phyloP scores from a whole-genome alignment of 2,113 vertebrate genomes.

The Antigone vipio region DNA sequence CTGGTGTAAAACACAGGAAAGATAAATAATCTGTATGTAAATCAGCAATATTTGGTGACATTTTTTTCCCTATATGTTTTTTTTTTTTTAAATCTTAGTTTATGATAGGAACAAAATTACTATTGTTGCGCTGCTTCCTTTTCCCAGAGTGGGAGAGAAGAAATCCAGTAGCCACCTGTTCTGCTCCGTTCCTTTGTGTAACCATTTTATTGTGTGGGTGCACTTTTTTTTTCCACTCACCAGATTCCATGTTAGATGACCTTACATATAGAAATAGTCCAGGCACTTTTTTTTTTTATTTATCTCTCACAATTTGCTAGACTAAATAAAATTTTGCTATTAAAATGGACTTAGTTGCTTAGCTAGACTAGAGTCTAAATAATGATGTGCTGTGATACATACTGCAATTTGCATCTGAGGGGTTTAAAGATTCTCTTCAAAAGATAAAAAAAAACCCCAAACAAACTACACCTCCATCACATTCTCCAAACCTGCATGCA shows the following conservation, averaged over 20 bases:
- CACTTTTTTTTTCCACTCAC: neutral
- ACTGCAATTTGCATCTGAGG: neutral
- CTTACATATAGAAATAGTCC: neutral
- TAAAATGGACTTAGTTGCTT: neutral
- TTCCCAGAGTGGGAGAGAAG: neutral
- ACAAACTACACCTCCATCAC: neutral
- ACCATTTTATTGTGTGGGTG: neutral
- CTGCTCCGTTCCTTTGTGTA: neutral
- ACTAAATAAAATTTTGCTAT: neutral
- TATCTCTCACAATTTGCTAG: neutral
- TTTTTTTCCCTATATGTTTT: neutral
- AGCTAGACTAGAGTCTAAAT: neutral
- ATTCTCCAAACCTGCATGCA: neutral
- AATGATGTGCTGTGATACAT: neutral
- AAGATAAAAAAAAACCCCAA: neutral
- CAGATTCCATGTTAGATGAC: neutral
- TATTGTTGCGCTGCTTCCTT: neutral
- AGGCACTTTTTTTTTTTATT: neutral
- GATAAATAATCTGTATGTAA: neutral
- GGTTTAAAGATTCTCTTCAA: neutral
- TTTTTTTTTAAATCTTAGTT: neutral
- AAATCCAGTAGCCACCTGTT: neutral
- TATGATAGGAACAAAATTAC: neutral
- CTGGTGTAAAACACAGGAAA: neutral
- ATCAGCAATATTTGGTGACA: neutral